Base-by-base conservation (phyloP, 2,113 vertebrate genomes). In the Sinosuthora webbiana region DNA sequence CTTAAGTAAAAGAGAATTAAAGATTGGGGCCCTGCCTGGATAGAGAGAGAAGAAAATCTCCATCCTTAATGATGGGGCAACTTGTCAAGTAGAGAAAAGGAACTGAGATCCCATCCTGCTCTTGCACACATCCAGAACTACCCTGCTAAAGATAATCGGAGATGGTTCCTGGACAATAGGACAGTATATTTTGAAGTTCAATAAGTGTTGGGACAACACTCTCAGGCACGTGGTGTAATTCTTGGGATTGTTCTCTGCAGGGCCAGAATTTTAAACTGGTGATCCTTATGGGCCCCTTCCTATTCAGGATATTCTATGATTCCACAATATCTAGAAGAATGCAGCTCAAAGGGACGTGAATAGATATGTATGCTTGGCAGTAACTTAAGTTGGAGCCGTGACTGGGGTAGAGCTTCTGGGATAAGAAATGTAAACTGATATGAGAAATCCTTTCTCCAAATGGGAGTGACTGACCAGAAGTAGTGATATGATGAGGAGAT, bases 381-480 rank as follows among this genome's bases (percentile, higher is more conserved):
- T 22, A 69, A 55, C 35, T 62, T 52, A 53, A 69, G 23, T 7
- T 78, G 50, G 31, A 90, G n/a, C 15, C 15, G 13, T 37, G 52
- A 33, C 65, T 27, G 18, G 44, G 37, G 8, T 60, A 71, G 17
- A 90, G 28, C 59, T 24, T 39, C 35, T 67, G 65, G 71, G 45
- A n/a, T 70, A 91, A 89, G 41, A 92, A 87, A 81, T 64, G 83
- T 47, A 86, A 73, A 59, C 15, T 67, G 68, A 44, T 78, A 52
- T 4, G 16, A 94, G 87, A 83, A 94, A 90, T 74, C n/a, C 60
- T 52, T 81, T 88, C 47, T 95, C 60, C 68, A 83, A 83, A 80
- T 56, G 56, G 31, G 79, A 90, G 33, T 74, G 87, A 69, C 55
- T 77, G 76, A 74, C 90, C 68, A 93, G 68, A 90, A 86, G 33